These are phyloP conservation scores for Pomacea canaliculata DNA, from an alignment of 2,888 invertebrate species.

Conservation along the genomic window DNA sequence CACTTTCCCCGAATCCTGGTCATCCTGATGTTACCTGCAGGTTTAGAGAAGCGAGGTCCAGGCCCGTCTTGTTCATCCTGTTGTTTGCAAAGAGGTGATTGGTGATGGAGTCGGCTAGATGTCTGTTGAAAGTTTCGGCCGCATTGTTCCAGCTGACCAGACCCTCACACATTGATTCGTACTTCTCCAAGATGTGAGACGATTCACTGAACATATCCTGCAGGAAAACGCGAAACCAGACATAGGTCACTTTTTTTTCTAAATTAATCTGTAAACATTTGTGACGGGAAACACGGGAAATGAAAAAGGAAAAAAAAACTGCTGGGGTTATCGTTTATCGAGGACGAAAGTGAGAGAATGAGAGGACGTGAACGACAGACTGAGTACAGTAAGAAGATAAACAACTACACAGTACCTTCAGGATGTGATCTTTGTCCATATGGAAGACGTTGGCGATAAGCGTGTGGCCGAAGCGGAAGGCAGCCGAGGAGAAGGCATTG, in stretches of 20 bases:
- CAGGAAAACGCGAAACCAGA: not conserved
- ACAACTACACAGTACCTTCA: constrained; percentile 6
- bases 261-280: no score
- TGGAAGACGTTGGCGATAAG: constrained; percentile 77
- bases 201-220: constrained; percentile 23
- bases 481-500: constrained; percentile 97
- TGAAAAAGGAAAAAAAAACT: no score
- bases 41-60: constrained; percentile 88
- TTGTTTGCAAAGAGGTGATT: constrained; percentile 83
- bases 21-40: constrained; percentile 75
- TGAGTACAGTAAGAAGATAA: no score
- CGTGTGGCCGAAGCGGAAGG: constrained; percentile 91
- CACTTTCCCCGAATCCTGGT: no score
- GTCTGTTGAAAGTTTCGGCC: constrained; percentile 74
- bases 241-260: not conserved
- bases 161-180: not conserved
- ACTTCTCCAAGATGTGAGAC: not conserved
- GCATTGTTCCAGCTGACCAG: constrained; percentile 9
- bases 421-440: constrained; percentile 7
- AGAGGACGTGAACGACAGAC: no score
- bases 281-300: no score
- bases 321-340: no score
- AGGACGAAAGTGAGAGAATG: no score
- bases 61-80: constrained; percentile 35
- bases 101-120: constrained; percentile 88